Conservation (phyloP, 2,113 vertebrate species). For the Leptobrachium ailaonicum region DNA sequence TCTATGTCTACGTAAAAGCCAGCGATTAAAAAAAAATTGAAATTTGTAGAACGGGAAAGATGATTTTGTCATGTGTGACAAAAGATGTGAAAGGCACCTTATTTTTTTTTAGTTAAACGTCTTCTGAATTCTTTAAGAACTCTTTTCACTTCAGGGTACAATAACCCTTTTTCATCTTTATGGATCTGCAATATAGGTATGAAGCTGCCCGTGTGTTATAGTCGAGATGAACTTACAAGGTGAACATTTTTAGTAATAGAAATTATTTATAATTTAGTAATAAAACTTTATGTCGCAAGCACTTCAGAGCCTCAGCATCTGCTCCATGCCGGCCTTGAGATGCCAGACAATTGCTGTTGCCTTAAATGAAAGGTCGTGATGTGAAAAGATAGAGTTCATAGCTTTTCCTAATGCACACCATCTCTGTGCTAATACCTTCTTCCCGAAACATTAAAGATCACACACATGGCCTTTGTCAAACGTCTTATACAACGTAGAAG, state of each 20-base stretch:
- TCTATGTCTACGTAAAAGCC: too few relatives aligned
- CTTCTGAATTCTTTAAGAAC: slow-evolving; percentile 33
- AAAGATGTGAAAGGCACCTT: slow-evolving; percentile 9
- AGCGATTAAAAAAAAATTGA: too few relatives aligned
- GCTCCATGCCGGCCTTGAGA: slow-evolving; percentile 71
- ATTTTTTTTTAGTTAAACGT: slow-evolving; percentile 34
- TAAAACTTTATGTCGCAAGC: slow-evolving; percentile 80
- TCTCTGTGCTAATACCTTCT: slow-evolving; percentile 78
- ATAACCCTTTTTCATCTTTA: slow-evolving; percentile 55
- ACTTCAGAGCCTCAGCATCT: slow-evolving; percentile 75
- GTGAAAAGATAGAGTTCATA: slow-evolving; percentile 67
- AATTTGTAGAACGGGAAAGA: too few relatives aligned
- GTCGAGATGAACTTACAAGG: slow-evolving; percentile 82
- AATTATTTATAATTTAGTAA: slow-evolving; percentile 85
- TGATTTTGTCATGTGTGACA: too few relatives aligned
- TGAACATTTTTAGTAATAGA: slow-evolving; percentile 75
- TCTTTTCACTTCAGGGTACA: slow-evolving; percentile 35
- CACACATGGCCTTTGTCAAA: slow-evolving; percentile 69
- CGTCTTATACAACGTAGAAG: slow-evolving; percentile 59
- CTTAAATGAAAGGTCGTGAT: slow-evolving; percentile 77
- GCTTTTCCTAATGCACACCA: slow-evolving; percentile 67
- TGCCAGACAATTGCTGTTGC: slow-evolving; percentile 73
- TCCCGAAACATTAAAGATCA: slow-evolving; percentile 76
- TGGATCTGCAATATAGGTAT: slow-evolving; percentile 57
- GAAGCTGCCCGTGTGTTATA: slow-evolving; percentile 73